Evolutionary conservation across 2,797 vertebrate genomes (phyloP).

Genomic region (Distichodus sexfasciatus): DNA sequence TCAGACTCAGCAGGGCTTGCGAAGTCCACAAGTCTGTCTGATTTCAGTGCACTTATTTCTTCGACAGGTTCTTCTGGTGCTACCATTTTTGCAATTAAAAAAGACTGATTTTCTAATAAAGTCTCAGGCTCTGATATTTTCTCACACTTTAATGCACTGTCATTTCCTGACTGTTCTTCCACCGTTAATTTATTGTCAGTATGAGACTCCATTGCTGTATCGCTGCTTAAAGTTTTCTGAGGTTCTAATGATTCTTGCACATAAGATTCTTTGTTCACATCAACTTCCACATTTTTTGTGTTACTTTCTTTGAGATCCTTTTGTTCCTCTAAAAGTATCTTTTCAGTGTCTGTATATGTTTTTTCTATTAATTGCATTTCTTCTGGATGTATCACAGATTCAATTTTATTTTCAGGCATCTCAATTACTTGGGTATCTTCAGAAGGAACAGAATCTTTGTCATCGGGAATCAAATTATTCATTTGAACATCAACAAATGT

Average conservation of each 20-base stretch:
- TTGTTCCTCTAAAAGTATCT: neutral
- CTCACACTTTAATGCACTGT: slow-evolving; percentile 25
- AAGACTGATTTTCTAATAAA: neutral
- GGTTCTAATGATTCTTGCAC: slow-evolving; percentile 31
- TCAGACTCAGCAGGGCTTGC: slow-evolving; percentile 13
- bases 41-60: slow-evolving; percentile 9
- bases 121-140: slow-evolving; percentile 17
- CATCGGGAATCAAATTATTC: neutral
- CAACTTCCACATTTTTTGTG: neutral
- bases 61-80: slow-evolving; percentile 38
- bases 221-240: slow-evolving; percentile 9
- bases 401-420: slow-evolving; percentile 2
- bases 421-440: slow-evolving; percentile 21
- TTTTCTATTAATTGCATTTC: slow-evolving; percentile 5
- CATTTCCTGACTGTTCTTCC: slow-evolving; percentile 19
- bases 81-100: slow-evolving; percentile 16
- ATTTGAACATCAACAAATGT: slow-evolving; percentile 12
- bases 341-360: slow-evolving; percentile 1
- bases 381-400: neutral
- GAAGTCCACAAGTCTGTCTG: slow-evolving; percentile 33
- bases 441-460: slow-evolving; percentile 12
- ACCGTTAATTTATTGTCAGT: slow-evolving; percentile 9
- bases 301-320: neutral
- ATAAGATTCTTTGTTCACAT: neutral
- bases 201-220: neutral